These are phyloP conservation scores for Calypte anna DNA, from an alignment of 2,113 vertebrate species.

Conservation along the genomic window DNA sequence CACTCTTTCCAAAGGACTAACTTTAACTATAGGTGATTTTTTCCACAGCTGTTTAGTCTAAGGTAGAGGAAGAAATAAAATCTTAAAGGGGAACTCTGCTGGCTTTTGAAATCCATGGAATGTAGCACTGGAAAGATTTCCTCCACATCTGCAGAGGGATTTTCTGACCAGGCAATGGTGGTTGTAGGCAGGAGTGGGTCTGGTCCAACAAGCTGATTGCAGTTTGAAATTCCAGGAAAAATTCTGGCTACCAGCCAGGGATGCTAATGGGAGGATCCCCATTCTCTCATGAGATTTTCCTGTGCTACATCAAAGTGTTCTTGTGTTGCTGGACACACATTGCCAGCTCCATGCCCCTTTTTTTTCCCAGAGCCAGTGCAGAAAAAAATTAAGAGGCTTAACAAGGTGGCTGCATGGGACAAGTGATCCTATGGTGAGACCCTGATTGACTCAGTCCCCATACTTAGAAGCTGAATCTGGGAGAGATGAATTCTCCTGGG, in stretches of 20 bases:
- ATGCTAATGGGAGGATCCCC: neutral
- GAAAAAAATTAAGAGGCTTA: neutral
- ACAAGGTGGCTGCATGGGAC: neutral
- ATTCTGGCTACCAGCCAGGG: neutral
- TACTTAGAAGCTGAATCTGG: neutral
- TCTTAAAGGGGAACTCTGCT: neutral
- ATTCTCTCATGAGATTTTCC: neutral
- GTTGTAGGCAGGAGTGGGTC: neutral
- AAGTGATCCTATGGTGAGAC: neutral
- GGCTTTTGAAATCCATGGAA: neutral
- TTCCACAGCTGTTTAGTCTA: neutral
- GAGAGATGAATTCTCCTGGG: neutral
- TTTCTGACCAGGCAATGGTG: neutral
- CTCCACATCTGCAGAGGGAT: neutral
- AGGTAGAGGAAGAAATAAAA: conserved; percentile 25
- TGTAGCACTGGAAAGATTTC: neutral
- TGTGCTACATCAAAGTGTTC: neutral
- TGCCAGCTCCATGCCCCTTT: neutral
- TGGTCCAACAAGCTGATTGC: neutral
- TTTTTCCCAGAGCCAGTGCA: neutral
- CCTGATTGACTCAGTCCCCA: rapidly evolving
- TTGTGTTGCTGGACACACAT: neutral
- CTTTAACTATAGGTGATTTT: conserved; percentile 54
- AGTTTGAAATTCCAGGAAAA: neutral
- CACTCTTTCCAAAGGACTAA: conserved; percentile 39